Base-by-base conservation (phyloP, 2,888 invertebrate species). In the Acrobasis consociella region DNA sequence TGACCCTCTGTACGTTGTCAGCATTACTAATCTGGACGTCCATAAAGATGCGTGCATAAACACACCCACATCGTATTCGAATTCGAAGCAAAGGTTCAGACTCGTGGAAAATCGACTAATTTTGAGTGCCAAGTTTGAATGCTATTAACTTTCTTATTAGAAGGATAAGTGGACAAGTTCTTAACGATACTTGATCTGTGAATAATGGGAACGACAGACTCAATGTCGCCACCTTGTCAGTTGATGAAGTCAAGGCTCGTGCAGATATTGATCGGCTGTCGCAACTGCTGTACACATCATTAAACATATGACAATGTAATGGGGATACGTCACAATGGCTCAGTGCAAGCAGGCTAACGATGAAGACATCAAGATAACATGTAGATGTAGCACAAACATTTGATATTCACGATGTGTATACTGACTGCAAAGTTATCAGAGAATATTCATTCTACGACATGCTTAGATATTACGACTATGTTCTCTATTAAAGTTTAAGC, bases 11-110 rank as follows among this genome's bases (percentile, higher is more conserved):
- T 72, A 80, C 82, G 81, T 74, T 65, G 77, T 71, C 75, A 75
- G 81, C 80, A 82, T 85, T 65, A 69, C 70, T 84, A 84, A 85
- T 85, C 80, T 80, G 82, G 80, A 81, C 77, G 78, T 75, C 79
- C 78, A 80, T 71, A 73, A 60, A 65, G 51, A 62, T 65, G 59
- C 15, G 8, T 13, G 56, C 31, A 60, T 53, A 52, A 52, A 58
- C 50, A 61, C 71, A 67, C 70, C 72, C 67, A 74, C 69, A 64
- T 62, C 64, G 67, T 73, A 75, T 75, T 76, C 72, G 73, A 58
- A 31, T n/a, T n/a, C 22, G 22, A 22, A 51, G 70, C 52, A 67
- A 63, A 60, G 65, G 64, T 56, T 55, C 16, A 62, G 67, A 63
- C 66, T 66, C 53, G 13, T 52, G 61, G 63, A 64, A 61, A 65